Conservation (phyloP, 37 sponge, comb jelly and placozoan genomes). For the Haliclona indistincta region DNA sequence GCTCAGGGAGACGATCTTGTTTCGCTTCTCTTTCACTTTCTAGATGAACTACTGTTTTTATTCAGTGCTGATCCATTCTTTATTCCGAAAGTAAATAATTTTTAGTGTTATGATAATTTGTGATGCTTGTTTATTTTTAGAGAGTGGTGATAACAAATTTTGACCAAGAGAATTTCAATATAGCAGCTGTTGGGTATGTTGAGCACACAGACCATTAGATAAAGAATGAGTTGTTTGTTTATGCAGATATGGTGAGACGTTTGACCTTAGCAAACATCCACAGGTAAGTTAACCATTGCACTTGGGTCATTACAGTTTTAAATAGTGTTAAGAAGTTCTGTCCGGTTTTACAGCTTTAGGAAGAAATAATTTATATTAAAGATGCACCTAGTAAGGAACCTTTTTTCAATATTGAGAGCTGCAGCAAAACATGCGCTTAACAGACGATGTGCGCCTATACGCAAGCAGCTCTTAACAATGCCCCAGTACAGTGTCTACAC, state of each 20-base stretch:
- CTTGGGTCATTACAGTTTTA: too few relatives aligned
- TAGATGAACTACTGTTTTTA: slow-evolving; percentile 93
- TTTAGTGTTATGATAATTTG: not conserved
- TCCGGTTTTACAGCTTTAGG: too few relatives aligned
- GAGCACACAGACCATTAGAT: too few relatives aligned
- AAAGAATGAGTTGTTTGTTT: not conserved
- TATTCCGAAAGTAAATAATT: slow-evolving; percentile 65
- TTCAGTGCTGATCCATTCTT: slow-evolving; percentile 98
- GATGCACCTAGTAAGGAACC: too few relatives aligned
- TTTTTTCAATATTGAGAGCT: too few relatives aligned
- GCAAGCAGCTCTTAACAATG: too few relatives aligned
- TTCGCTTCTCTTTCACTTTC: slow-evolving; percentile 92
- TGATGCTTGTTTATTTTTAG: slow-evolving; percentile 14
- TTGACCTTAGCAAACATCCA: slow-evolving; percentile 92
- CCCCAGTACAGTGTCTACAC: too few relatives aligned
- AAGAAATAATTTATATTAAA: too few relatives aligned
- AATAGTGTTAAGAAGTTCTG: too few relatives aligned
- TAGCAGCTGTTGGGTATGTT: slow-evolving; percentile 80
- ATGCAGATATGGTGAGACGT: slow-evolving; percentile 88
- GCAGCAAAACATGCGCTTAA: too few relatives aligned
- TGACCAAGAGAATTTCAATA: slow-evolving; percentile 80
- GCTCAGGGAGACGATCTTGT: slow-evolving; percentile 90
- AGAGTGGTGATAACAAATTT: slow-evolving; percentile 87
- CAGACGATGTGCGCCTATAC: too few relatives aligned
- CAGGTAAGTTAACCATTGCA: slow-evolving; percentile 55